Percentiles rank a stretch among this genome's conserved stretches.
phyloP scores from a whole-genome alignment of 2,113 vertebrate genomes.

The Trichomycterus rosablanca region DNA sequence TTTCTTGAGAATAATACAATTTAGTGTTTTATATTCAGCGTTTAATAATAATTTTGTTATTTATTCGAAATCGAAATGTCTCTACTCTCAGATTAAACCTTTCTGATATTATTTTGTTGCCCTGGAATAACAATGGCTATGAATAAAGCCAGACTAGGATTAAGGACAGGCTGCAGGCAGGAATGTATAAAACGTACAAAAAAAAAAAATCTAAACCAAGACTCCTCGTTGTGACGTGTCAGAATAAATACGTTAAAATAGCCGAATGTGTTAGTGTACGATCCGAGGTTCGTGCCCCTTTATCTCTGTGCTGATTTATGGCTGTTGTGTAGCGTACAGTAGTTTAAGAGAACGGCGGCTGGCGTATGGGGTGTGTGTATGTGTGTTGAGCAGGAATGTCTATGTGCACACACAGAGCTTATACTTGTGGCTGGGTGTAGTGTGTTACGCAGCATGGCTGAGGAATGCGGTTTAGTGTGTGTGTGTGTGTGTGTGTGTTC shows the following conservation, averaged over 20 bases:
- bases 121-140: neutral
- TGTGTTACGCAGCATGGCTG: slow-evolving; percentile 17
- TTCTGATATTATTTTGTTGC: too few relatives aligned
- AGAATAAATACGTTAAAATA: slow-evolving; percentile 76
- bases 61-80: too few relatives aligned
- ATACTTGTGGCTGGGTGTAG: slow-evolving; percentile 2
- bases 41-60: too few relatives aligned
- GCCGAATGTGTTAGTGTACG: neutral
- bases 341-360: neutral
- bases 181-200: neutral
- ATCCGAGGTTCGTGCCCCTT: neutral
- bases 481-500: slow-evolving; percentile 54
- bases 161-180: slow-evolving; percentile 30
- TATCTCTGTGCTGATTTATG: neutral
- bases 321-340: slow-evolving; percentile 2
- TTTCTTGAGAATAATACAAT: too few relatives aligned
- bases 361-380: slow-evolving; percentile 3
- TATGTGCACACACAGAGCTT: slow-evolving; percentile 5
- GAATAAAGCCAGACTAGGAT: too few relatives aligned
- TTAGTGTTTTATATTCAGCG: too few relatives aligned
- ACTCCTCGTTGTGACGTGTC: slow-evolving; percentile 68
- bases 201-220: slow-evolving; percentile 28
- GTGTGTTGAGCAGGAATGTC: slow-evolving; percentile 8
- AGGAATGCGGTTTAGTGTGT: slow-evolving; percentile 21
- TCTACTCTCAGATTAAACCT: too few relatives aligned